A percentile compares a stretch with the other conserved stretches of the same genome.
Conservation (phyloP, 1,140 invertebrate genomes). For the Onthophagus taurus region DNA sequence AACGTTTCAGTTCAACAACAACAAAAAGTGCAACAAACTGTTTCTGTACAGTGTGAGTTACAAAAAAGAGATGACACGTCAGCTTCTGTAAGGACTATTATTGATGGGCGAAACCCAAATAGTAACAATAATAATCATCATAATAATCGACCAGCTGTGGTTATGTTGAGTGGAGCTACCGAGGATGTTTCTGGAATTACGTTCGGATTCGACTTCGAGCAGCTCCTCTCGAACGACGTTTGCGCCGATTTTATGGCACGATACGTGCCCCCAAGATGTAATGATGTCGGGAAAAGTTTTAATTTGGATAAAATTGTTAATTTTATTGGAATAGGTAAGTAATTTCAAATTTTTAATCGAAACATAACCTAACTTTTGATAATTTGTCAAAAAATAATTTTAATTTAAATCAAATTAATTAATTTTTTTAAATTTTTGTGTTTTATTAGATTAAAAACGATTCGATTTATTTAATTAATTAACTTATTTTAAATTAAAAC, state of each 20-base stretch:
- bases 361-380: too few species aligned
- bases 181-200: slow-evolving; percentile 42
- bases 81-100: not conserved
- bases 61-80: not conserved
- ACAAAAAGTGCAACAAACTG: not conserved
- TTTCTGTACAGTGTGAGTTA: not conserved
- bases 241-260: slow-evolving; percentile 17
- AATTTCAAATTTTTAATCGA: too few species aligned
- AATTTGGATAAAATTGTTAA: slow-evolving; percentile 54
- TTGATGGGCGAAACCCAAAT: slow-evolving; percentile 13
- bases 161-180: slow-evolving; percentile 46
- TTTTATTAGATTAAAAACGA: too few species aligned
- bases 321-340: slow-evolving; percentile 52
- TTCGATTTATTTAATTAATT: too few species aligned
- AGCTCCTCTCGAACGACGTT: slow-evolving; percentile 40
- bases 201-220: slow-evolving; percentile 60
- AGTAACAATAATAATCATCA: slow-evolving; percentile 18
- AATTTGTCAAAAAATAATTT: too few species aligned
- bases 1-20: not conserved
- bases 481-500: too few species aligned
- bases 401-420: too few species aligned
- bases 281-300: slow-evolving; percentile 24
- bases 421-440: too few species aligned
- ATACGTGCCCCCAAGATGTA: slow-evolving; percentile 13
- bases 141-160: slow-evolving; percentile 45